These are phyloP conservation scores for Aphis gossypii DNA, from an alignment of 1,140 invertebrate genomes.

Conservation along the genomic window DNA sequence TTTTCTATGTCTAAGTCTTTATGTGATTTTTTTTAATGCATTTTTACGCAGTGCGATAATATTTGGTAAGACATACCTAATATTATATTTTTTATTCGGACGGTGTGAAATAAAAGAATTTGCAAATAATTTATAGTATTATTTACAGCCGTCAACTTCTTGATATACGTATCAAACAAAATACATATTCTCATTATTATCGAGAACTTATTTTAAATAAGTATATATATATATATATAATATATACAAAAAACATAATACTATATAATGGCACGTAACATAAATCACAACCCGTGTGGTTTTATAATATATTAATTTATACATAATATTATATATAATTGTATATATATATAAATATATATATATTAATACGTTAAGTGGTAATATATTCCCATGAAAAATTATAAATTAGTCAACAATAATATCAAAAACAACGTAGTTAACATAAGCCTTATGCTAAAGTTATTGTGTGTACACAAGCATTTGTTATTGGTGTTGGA, in stretches of 20 bases:
- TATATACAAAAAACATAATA: background rate
- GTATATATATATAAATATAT: too few species aligned
- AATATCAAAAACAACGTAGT: conserved; percentile 38
- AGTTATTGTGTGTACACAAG: background rate
- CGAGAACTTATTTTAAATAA: background rate
- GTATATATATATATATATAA: background rate
- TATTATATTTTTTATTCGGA: background rate
- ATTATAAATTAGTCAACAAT: conserved; percentile 46
- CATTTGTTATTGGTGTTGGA: conserved; percentile 26
- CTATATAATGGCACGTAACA: background rate
- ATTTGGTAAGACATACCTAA: background rate
- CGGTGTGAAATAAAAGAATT: background rate
- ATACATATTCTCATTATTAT: background rate
- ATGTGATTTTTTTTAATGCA: background rate
- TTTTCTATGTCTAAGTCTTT: background rate
- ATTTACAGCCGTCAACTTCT: background rate
- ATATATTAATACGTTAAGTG: background rate
- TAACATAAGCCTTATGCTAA: conserved; percentile 43
- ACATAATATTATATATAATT: background rate
- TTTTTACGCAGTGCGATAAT: background rate
- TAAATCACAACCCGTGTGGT: background rate
- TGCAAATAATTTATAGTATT: background rate
- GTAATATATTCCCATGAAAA: background rate
- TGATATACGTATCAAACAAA: background rate
- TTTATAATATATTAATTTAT: background rate